Conservation (phyloP, 2,888 invertebrate species). For the Leptinotarsa rubiginosa region DNA sequence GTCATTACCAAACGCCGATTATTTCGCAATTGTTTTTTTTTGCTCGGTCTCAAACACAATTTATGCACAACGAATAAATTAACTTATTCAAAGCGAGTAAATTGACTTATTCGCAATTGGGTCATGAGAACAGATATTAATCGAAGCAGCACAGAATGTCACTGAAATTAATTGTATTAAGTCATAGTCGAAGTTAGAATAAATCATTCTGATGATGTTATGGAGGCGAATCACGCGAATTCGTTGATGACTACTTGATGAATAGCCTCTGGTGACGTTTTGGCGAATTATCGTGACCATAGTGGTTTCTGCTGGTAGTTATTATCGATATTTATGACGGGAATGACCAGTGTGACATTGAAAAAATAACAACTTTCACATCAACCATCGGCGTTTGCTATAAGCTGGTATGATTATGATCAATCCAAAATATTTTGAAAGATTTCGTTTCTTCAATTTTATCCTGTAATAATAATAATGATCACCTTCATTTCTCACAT, state of each 20-base stretch:
- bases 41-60: conserved; percentile 4
- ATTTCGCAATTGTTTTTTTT: conserved; percentile 22
- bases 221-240: conserved; percentile 13
- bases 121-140: conserved; percentile 47
- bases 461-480: not conserved
- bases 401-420: not conserved
- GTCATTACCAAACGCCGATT: conserved; percentile 14
- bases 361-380: conserved; percentile 9
- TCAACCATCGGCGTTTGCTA: not conserved
- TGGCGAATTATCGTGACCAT: conserved; percentile 7
- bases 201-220: conserved; percentile 18
- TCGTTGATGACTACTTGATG: conserved; percentile 10
- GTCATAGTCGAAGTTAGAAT: conserved; percentile 19
- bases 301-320: conserved; percentile 15
- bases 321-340: conserved; percentile 15
- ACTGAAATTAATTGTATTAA: conserved; percentile 44
- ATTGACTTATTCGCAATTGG: conserved; percentile 44
- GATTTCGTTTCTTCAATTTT: not conserved
- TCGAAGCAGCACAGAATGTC: conserved; percentile 42
- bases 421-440: not conserved
- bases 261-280: conserved; percentile 13
- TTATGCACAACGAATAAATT: conserved; percentile 35
- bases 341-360: conserved; percentile 15
- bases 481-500: too few species aligned
- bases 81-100: conserved; percentile 37